A percentile compares a stretch with the other conserved stretches of the same genome.
phyloP scores from a whole-genome alignment of 2,888 invertebrate genomes.

The Drosophila parthenogenetica region DNA sequence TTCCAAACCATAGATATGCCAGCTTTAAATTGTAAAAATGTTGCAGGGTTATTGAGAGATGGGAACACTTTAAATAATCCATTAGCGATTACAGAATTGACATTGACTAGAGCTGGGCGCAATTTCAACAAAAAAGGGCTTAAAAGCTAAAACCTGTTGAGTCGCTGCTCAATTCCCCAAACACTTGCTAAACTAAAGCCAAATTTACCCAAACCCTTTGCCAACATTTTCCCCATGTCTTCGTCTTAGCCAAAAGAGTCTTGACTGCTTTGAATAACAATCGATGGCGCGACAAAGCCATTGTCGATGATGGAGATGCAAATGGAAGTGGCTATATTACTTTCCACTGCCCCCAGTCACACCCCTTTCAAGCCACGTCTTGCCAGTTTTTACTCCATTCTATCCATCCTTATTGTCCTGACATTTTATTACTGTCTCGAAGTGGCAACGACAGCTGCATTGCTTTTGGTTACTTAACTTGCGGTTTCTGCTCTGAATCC shows the following conservation, averaged over 20 bases:
- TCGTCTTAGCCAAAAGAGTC: conserved; percentile 36
- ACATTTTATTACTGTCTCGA: conserved; percentile 73
- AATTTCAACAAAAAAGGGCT: conserved; percentile 60
- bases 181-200: conserved; percentile 82
- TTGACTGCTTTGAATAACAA: conserved; percentile 79
- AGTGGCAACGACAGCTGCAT: conserved; percentile 30
- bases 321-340: conserved; percentile 39
- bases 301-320: conserved; percentile 61
- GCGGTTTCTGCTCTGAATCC: conserved; percentile 37
- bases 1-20: conserved; percentile 1
- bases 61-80: conserved; percentile 73
- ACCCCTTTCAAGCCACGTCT: not conserved
- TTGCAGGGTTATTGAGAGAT: not conserved
- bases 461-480: conserved; percentile 48
- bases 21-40: conserved; percentile 55
- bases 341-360: not conserved
- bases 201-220: conserved; percentile 42
- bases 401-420: conserved; percentile 48
- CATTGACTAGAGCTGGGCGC: conserved; percentile 44
- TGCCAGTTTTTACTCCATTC: not conserved
- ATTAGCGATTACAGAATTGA: conserved; percentile 68
- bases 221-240: not conserved
- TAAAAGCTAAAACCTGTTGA: conserved; percentile 85
- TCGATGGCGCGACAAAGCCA: conserved; percentile 74
- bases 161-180: conserved; percentile 84